Percentiles rank a stretch among this genome's conserved stretches.
These are phyloP conservation scores for Macrosoma leucophasiata DNA, from an alignment of 2,888 invertebrate species.

Conservation along the genomic window DNA sequence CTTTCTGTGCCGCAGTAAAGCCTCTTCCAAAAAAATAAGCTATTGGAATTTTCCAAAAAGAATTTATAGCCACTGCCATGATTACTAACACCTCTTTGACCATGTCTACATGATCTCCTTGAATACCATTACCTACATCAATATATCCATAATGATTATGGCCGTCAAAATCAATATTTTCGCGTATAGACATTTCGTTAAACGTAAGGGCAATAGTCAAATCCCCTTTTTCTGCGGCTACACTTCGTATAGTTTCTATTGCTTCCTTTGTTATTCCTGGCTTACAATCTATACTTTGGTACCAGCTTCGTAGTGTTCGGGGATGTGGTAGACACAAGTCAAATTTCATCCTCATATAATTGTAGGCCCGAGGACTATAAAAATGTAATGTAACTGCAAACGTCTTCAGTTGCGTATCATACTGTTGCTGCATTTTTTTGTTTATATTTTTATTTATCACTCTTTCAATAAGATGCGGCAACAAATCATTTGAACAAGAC, in stretches of 20 bases:
- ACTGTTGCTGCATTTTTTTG: no score
- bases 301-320: constrained; percentile 10
- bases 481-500: no score
- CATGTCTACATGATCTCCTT: constrained; percentile 8
- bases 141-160: constrained; percentile 8
- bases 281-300: constrained; percentile 5
- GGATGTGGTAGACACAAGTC: constrained; percentile 22
- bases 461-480: no score
- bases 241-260: constrained; percentile 12
- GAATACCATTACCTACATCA: constrained; percentile 7
- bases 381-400: not conserved
- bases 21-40: constrained; percentile 11
- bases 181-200: constrained; percentile 25
- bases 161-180: constrained; percentile 19
- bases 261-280: constrained; percentile 18
- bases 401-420: no score
- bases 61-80: constrained; percentile 9
- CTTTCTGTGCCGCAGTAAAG: constrained; percentile 7
- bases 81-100: constrained; percentile 8
- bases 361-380: constrained; percentile 28
- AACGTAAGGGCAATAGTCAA: constrained; percentile 7
- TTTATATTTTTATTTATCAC: no score
- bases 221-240: constrained; percentile 5
- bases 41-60: constrained; percentile 9
- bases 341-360: constrained; percentile 27